These are phyloP conservation scores for Lagorchestes hirsutus DNA, from an alignment of 2,797 vertebrate species.

Conservation along the genomic window DNA sequence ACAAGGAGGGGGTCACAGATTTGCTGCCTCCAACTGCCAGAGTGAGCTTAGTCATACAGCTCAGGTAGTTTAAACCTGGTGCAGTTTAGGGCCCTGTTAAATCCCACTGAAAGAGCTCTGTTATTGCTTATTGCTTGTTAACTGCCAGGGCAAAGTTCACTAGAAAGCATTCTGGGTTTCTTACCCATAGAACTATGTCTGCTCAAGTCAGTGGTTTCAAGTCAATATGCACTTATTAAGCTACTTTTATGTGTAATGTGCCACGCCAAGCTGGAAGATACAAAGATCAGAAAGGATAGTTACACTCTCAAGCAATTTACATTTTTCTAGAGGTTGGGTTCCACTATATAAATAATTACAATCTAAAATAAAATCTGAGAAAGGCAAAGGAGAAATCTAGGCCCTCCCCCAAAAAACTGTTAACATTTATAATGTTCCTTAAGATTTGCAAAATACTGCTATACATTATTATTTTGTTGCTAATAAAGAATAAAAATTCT, in stretches of 20 bases:
- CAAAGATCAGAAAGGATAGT: background rate
- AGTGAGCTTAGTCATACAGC: constrained; percentile 47
- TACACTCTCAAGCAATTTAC: background rate
- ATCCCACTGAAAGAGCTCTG: constrained; percentile 69
- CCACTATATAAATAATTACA: background rate
- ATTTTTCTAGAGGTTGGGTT: background rate
- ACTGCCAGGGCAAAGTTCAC: constrained; percentile 67
- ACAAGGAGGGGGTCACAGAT: constrained; percentile 62
- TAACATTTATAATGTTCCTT: background rate
- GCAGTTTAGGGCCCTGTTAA: constrained; percentile 75
- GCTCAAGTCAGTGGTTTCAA: constrained; percentile 4
- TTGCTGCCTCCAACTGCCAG: constrained; percentile 66
- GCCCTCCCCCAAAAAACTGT: background rate
- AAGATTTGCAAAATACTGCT: background rate
- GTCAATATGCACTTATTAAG: background rate
- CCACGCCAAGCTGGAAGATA: background rate
- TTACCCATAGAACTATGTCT: constrained; percentile 46
- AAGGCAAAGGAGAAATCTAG: background rate
- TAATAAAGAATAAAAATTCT: too few relatives aligned
- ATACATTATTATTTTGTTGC: background rate
- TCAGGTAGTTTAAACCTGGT: constrained; percentile 75
- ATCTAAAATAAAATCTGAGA: background rate
- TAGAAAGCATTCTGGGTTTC: constrained; percentile 56
- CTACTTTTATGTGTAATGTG: background rate
- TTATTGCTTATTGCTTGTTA: constrained; percentile 68